Conservation (phyloP, 2,797 vertebrate species). For the Crenichthys baileyi region DNA sequence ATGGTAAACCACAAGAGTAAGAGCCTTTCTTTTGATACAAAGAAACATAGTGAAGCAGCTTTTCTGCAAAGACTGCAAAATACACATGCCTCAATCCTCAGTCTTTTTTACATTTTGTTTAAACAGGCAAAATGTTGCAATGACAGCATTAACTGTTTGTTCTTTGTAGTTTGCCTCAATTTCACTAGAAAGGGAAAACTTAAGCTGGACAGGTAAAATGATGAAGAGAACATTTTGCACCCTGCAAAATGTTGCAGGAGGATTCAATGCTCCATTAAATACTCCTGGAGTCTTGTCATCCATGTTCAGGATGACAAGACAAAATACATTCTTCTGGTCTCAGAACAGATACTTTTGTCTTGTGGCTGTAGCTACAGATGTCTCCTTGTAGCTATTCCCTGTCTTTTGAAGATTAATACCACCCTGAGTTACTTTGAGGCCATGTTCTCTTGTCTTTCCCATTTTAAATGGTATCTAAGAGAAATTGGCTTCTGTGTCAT, state of each 20-base stretch:
- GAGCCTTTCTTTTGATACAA: slow-evolving; percentile 33
- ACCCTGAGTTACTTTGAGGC: neutral
- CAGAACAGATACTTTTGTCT: neutral
- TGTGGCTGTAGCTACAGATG: neutral
- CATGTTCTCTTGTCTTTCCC: no score
- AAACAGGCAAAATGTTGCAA: neutral
- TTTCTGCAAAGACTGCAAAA: neutral
- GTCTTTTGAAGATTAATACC: neutral
- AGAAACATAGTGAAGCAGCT: neutral
- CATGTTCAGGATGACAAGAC: neutral
- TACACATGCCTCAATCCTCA: neutral
- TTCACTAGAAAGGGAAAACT: neutral
- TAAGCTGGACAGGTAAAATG: neutral
- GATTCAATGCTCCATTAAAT: no score
- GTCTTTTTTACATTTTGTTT: neutral
- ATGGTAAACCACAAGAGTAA: slow-evolving; percentile 66
- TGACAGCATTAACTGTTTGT: neutral
- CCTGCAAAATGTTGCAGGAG: no score
- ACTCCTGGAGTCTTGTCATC: no score
- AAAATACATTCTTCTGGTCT: neutral
- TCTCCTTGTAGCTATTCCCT: neutral
- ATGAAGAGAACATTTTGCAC: neutral
- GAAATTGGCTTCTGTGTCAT: neutral
- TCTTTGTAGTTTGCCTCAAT: neutral
- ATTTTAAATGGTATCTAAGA: neutral